A percentile compares a stretch with the other conserved stretches of the same genome.
phyloP scores from a whole-genome alignment of 2,888 invertebrate genomes.

The Drepana falcataria region DNA sequence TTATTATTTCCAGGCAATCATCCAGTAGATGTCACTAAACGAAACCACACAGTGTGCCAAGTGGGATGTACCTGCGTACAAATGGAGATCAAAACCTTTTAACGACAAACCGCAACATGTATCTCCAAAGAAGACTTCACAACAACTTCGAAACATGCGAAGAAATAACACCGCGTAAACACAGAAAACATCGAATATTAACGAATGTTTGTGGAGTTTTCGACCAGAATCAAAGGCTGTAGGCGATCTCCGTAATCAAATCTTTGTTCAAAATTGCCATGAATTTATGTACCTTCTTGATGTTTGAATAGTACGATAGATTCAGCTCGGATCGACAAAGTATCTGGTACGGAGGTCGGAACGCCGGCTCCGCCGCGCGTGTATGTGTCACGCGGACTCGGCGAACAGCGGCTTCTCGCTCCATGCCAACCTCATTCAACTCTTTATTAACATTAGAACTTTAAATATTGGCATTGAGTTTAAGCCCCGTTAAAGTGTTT shows the following conservation, averaged over 20 bases:
- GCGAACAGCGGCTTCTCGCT: constrained; percentile 39
- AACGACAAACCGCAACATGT: constrained; percentile 52
- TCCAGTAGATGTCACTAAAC: constrained; percentile 44
- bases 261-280: constrained; percentile 23
- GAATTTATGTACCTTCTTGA: constrained; percentile 19
- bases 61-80: constrained; percentile 69
- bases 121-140: constrained; percentile 60
- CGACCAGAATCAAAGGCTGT: constrained; percentile 52
- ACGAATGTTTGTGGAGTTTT: constrained; percentile 52
- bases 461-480: constrained; percentile 46
- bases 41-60: constrained; percentile 75
- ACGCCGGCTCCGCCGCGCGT: constrained; percentile 74
- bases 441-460: constrained; percentile 30
- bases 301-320: constrained; percentile 15
- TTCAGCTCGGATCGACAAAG: constrained; percentile 28
- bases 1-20: constrained; percentile 31
- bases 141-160: constrained; percentile 72
- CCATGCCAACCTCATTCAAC: constrained; percentile 35
- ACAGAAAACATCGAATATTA: constrained; percentile 63
- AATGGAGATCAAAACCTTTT: constrained; percentile 47
- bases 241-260: constrained; percentile 43
- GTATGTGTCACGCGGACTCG: constrained; percentile 63
- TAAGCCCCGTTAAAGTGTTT: constrained; percentile 23
- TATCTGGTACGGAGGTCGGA: constrained; percentile 49
- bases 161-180: constrained; percentile 69